Evolutionary conservation across 2,888 invertebrate species (phyloP).

Genomic region (Disparrhopalites patrizii): DNA sequence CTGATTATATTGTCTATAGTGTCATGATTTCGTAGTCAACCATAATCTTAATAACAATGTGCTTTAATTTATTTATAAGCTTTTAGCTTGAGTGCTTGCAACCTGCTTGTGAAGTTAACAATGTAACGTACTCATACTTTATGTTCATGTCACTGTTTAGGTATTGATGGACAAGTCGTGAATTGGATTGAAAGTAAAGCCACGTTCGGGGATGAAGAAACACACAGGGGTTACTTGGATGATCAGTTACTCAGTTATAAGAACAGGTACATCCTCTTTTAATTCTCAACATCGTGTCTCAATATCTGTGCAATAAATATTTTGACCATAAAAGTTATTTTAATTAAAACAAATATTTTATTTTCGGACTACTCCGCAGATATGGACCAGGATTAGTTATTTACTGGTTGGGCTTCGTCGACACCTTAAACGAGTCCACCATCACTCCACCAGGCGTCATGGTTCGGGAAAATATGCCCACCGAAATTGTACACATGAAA

Average conservation of each 20-base stretch:
- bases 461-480: constrained; percentile 63
- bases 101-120: no score
- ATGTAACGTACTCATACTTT: no score
- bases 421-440: constrained; percentile 56
- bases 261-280: constrained; percentile 64
- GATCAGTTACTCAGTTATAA: constrained; percentile 85
- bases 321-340: background rate
- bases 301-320: no score
- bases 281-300: no score
- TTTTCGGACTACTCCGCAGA: constrained; percentile 52
- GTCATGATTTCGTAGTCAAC: no score
- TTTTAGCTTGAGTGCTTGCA: no score
- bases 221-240: constrained; percentile 73
- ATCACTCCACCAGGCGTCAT: constrained; percentile 56
- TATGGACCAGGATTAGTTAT: constrained; percentile 92
- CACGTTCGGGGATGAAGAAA: constrained; percentile 79
- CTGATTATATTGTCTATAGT: no score
- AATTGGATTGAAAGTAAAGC: constrained; percentile 98
- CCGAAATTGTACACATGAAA: constrained; percentile 58
- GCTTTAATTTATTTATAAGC: no score
- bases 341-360: background rate
- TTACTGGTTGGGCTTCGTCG: constrained; percentile 89
- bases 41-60: no score
- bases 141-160: no score
- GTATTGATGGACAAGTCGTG: constrained; percentile 57